Evolutionary conservation across 2,113 vertebrate species (phyloP).

Genomic region (Odontophorus gujanensis): DNA sequence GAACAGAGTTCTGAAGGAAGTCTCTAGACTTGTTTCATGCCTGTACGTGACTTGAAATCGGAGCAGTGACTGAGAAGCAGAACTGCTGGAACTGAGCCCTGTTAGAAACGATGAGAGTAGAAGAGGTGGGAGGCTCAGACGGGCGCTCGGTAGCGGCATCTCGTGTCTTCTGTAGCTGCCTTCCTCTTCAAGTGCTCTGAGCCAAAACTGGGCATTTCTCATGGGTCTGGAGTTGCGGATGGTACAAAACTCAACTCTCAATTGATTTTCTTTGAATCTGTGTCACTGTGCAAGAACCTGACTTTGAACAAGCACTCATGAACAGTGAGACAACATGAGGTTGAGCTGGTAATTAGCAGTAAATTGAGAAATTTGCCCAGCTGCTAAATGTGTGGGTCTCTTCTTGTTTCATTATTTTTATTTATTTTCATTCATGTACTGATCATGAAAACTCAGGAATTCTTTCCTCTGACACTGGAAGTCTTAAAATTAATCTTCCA

Average conservation of each 20-base stretch:
- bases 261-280: not conserved
- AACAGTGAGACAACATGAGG: not conserved
- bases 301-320: not conserved
- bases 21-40: not conserved
- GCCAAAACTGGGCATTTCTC: not conserved
- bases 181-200: not conserved
- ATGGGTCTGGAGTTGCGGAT: not conserved
- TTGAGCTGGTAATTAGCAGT: constrained; percentile 33
- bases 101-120: constrained; percentile 6
- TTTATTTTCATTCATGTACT: constrained; percentile 28
- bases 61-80: not conserved
- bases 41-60: not conserved
- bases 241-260: not conserved
- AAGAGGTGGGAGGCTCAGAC: constrained; percentile 1
- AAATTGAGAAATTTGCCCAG: constrained; percentile 22
- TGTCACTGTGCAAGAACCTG: not conserved
- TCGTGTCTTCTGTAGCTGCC: not conserved
- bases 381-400: not conserved
- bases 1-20: not conserved
- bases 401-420: too few species aligned
- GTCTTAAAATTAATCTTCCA: not conserved
- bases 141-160: rapidly evolving
- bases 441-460: constrained; percentile 17
- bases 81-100: rapidly evolving
- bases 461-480: constrained; percentile 13